Percentiles rank a stretch among this genome's conserved stretches.
phyloP scores from a whole-genome alignment of 2,888 invertebrate genomes.

The Pollenia labialis region DNA sequence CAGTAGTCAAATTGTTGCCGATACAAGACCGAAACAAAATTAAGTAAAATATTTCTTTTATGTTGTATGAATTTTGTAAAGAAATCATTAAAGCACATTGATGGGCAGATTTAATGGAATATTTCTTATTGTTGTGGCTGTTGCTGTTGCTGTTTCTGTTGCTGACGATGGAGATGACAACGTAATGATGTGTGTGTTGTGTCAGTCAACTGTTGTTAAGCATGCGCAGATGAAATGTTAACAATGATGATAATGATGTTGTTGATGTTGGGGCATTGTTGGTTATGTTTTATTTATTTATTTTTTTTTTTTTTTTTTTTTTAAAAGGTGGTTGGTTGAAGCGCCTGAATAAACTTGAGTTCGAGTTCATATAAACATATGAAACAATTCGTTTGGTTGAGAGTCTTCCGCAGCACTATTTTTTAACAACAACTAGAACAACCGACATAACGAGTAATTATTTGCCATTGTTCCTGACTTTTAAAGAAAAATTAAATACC shows the following conservation, averaged over 20 bases:
- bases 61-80: conserved; percentile 30
- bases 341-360: conserved; percentile 42
- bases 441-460: conserved; percentile 56
- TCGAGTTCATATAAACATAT: conserved; percentile 18
- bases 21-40: conserved; percentile 38
- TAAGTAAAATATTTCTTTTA: conserved; percentile 8
- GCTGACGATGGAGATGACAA: conserved; percentile 31
- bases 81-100: conserved; percentile 52
- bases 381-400: conserved; percentile 14
- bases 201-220: conserved; percentile 5
- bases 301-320: neutral
- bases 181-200: conserved; percentile 25
- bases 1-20: conserved; percentile 61
- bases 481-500: neutral
- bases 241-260: conserved; percentile 34
- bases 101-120: conserved; percentile 9
- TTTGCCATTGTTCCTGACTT: conserved; percentile 60
- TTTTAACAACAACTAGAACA: conserved; percentile 6
- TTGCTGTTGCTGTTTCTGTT: conserved; percentile 15
- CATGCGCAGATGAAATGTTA: conserved; percentile 22
- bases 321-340: conserved; percentile 34
- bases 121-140: conserved; percentile 8
- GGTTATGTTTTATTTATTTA: conserved; percentile 21
- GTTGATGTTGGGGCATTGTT: conserved; percentile 36
- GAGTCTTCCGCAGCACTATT: conserved; percentile 40